Evolutionary conservation across 2,113 vertebrate genomes (phyloP).

Genomic region (Saguinus midas): DNA sequence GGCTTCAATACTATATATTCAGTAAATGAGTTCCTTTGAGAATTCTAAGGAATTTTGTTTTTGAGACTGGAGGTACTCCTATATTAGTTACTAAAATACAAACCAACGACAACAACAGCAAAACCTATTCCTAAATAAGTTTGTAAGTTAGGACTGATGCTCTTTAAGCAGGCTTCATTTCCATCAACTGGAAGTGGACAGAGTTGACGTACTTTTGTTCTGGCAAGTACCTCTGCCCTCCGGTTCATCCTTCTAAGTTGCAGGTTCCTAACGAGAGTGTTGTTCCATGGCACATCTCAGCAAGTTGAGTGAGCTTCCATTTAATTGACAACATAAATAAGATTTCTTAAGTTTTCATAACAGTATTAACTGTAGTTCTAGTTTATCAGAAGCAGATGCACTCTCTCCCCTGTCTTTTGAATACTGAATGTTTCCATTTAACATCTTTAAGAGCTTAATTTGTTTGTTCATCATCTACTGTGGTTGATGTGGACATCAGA

Average conservation of each 20-base stretch:
- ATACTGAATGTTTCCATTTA: neutral
- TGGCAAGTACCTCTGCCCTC: neutral
- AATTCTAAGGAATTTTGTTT: constrained; percentile 4
- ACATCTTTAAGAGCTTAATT: neutral
- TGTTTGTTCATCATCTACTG: neutral
- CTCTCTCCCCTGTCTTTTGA: neutral
- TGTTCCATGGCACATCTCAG: neutral
- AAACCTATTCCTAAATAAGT: neutral
- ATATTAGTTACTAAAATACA: neutral
- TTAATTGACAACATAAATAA: neutral
- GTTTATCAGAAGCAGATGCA: neutral
- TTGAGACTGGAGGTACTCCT: neutral
- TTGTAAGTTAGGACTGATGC: neutral
- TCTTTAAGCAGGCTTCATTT: neutral
- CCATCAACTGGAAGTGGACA: neutral
- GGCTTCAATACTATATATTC: neutral
- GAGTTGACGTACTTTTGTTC: neutral
- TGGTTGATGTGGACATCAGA: neutral
- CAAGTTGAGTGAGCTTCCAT: neutral
- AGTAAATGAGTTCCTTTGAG: neutral
- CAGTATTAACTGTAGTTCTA: neutral
- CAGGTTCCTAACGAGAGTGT: neutral
- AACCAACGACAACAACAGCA: no score
- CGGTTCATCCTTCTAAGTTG: neutral
- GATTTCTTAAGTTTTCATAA: neutral